These are phyloP conservation scores for Eilema sororculum DNA, from an alignment of 2,888 invertebrate genomes.

Conservation along the genomic window DNA sequence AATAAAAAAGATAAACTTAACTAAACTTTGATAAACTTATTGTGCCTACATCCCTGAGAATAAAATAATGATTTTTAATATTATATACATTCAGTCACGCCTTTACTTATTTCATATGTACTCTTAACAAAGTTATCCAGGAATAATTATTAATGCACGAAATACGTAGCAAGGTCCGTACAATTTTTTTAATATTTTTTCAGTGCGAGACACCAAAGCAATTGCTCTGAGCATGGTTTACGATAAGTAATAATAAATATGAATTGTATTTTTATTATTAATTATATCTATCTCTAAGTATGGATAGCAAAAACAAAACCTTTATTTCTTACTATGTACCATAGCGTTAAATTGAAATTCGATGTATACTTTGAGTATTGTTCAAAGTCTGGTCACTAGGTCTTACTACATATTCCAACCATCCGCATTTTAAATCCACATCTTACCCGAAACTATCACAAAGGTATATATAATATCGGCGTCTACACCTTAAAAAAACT, in stretches of 20 bases:
- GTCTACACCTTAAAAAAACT: neutral
- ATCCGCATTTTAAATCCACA: neutral
- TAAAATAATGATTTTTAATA: neutral
- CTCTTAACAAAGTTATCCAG: too few species aligned
- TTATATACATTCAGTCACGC: neutral
- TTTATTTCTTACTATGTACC: too few species aligned
- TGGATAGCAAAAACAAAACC: neutral
- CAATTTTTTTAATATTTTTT: too few species aligned
- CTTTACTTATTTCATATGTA: neutral
- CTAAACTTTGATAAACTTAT: too few species aligned
- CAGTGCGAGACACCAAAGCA: too few species aligned
- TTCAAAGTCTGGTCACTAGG: neutral
- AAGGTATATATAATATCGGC: neutral
- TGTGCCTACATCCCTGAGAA: neutral
- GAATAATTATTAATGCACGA: too few species aligned
- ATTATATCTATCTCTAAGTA: neutral
- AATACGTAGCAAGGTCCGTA: too few species aligned
- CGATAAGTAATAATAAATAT: too few species aligned
- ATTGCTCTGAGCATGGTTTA: too few species aligned
- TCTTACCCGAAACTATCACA: neutral
- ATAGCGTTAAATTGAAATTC: neutral
- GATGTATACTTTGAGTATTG: neutral
- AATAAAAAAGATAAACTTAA: neutral
- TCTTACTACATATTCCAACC: neutral
- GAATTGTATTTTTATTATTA: neutral